A percentile compares a stretch with the other conserved stretches of the same genome.
These are phyloP conservation scores for Mesembrinibis cayennensis DNA, from an alignment of 2,113 vertebrate species.

Conservation along the genomic window DNA sequence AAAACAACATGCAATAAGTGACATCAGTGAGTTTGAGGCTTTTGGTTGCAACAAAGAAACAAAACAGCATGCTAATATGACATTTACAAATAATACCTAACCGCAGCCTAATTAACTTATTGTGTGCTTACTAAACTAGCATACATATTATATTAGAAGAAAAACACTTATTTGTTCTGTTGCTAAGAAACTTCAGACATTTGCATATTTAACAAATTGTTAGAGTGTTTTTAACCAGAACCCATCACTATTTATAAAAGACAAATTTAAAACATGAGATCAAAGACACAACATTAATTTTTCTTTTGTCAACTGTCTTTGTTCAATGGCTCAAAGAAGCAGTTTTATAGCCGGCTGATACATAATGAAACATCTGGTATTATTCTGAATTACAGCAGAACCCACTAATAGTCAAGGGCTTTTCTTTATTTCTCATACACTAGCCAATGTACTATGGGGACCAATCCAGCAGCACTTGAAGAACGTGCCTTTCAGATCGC, in stretches of 20 bases:
- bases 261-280: constrained; percentile 71
- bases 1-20: constrained; percentile 26
- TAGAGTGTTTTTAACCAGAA: constrained; percentile 71
- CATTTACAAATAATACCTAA: constrained; percentile 81
- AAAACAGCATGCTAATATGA: constrained; percentile 78
- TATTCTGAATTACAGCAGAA: constrained; percentile 45
- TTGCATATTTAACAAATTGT: constrained; percentile 78
- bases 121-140: constrained; percentile 77
- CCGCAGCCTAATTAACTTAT: constrained; percentile 80
- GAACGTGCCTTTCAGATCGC: neutral
- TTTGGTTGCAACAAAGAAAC: constrained; percentile 62
- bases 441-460: neutral
- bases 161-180: constrained; percentile 78
- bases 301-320: constrained; percentile 64
- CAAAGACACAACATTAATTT: constrained; percentile 67
- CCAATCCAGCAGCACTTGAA: neutral
- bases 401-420: constrained; percentile 27
- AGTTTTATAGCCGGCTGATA: constrained; percentile 38
- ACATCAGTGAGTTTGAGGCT: constrained; percentile 62
- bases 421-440: neutral
- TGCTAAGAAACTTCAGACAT: constrained; percentile 76
- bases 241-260: constrained; percentile 72
- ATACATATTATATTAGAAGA: constrained; percentile 71
- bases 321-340: constrained; percentile 50
- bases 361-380: constrained; percentile 68